Conservation (phyloP, 2,113 vertebrate species). For the Antechinus flavipes region DNA sequence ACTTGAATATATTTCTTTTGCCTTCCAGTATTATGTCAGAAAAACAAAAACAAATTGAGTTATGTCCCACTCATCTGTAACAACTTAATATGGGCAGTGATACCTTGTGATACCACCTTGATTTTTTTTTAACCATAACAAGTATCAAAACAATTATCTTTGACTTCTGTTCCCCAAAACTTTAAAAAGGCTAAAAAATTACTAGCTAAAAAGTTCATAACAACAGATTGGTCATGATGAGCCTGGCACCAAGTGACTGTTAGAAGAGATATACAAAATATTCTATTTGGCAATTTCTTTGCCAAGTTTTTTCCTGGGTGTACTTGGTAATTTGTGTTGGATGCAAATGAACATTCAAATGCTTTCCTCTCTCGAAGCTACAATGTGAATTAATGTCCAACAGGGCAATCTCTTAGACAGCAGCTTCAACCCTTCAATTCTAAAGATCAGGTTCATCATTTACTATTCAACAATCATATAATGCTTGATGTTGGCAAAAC, state of each 20-base stretch:
- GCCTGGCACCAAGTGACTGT: neutral
- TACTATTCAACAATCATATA: neutral
- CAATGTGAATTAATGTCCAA: neutral
- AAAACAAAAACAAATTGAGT: constrained; percentile 42
- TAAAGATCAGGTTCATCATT: neutral
- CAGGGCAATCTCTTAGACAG: neutral
- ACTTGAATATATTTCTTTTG: neutral
- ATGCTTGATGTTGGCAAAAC: neutral
- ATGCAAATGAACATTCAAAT: constrained; percentile 51
- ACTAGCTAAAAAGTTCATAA: neutral
- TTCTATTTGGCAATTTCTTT: constrained; percentile 32
- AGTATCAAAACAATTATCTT: neutral
- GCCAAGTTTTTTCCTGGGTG: constrained; percentile 27
- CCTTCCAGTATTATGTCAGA: neutral
- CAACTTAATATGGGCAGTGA: neutral
- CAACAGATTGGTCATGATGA: neutral
- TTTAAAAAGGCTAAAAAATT: neutral
- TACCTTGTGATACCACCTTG: neutral
- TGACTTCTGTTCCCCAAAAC: neutral
- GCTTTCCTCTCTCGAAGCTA: constrained; percentile 47
- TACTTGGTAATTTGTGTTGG: constrained; percentile 25
- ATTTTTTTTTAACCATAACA: neutral
- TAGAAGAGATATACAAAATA: constrained; percentile 59
- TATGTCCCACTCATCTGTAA: neutral
- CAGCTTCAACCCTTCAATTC: neutral